Base-by-base conservation (phyloP, 2,113 vertebrate species). In the Xenopus laevis region DNA sequence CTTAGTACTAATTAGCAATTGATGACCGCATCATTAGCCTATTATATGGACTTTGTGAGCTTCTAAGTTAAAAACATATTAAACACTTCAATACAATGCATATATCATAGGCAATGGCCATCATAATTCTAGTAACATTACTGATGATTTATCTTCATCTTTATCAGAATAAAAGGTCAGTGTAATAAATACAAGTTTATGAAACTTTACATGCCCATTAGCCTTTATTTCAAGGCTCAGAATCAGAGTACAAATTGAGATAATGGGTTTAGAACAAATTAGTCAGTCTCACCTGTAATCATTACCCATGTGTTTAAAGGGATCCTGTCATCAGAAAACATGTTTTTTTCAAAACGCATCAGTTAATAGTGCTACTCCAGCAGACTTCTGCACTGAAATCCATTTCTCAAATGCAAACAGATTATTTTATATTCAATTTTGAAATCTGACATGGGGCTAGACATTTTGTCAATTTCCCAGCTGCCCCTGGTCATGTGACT, bases 121-220 rank as follows among this genome's bases (percentile, higher is more conserved):
- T 63, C 53, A 66, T 44, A 50, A 53, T 46, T 45, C 66, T 62
- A 8, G 66, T 53, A 69, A 55, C 68, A 69, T 63, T 63, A 68
- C 30, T 18, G 66, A 76, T 76, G 65, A 68, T 53, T 44, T 23
- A 76, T 62, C 66, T 61, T 62, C 60, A 75, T 16, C 55, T 40
- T 61, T 74, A 67, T 69, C 17, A 59, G 53, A 76, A 57, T 67
- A 33, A 76, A 76, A 76, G 73, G 73, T 75, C 73, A 76, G 27
- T 76, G 66, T 63, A 76, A 76, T 76, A 76, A 69, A 76, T 76
- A 76, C 59, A 76, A 55, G 20, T 69, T 76, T 76, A 76, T 69
- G 46, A 63, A 58, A 69, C 73, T 62, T 58, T 53, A 76, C 52
- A 62, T 57, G 58, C 73, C 73, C 69, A 76, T 69, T 76, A 76